Evolutionary conservation across 2,797 vertebrate species (phyloP).

Genomic region (Podarcis siculus): DNA sequence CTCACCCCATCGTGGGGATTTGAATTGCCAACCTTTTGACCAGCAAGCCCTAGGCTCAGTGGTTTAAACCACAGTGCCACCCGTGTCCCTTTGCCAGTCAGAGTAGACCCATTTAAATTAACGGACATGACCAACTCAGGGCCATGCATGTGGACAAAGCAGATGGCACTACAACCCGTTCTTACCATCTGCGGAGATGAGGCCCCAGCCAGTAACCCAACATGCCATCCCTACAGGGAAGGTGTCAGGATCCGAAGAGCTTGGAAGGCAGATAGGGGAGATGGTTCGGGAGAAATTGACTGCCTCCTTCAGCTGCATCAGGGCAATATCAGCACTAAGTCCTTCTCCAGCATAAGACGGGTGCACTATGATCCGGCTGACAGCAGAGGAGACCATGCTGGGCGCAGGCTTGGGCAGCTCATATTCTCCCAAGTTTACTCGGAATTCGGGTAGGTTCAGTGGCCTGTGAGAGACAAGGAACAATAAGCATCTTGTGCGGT

Average conservation of each 20-base stretch:
- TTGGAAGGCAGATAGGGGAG: constrained; percentile 48
- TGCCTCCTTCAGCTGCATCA: constrained; percentile 13
- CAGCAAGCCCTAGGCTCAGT: too few species aligned
- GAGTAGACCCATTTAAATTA: too few species aligned
- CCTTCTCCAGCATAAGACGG: constrained; percentile 27
- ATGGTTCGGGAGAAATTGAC: constrained; percentile 44
- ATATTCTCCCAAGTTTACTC: constrained; percentile 49
- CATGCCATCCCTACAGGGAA: constrained; percentile 12
- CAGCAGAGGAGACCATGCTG: neutral
- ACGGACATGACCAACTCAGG: neutral
- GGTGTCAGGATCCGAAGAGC: neutral
- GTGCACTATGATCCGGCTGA: constrained; percentile 49
- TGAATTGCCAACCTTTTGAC: too few species aligned
- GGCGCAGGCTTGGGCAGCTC: neutral
- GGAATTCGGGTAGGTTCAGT: constrained; percentile 12
- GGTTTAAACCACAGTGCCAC: too few species aligned
- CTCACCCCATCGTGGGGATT: too few species aligned
- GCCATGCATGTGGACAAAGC: neutral
- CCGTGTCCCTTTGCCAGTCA: too few species aligned
- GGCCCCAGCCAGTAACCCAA: constrained; percentile 71
- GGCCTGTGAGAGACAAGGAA: neutral
- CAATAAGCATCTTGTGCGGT: neutral
- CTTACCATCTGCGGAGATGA: constrained; percentile 53
- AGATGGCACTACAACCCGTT: neutral
- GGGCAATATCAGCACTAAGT: constrained; percentile 39